Conservation (phyloP, 1,140 invertebrate genomes). For the Drosophila rhopaloa region DNA sequence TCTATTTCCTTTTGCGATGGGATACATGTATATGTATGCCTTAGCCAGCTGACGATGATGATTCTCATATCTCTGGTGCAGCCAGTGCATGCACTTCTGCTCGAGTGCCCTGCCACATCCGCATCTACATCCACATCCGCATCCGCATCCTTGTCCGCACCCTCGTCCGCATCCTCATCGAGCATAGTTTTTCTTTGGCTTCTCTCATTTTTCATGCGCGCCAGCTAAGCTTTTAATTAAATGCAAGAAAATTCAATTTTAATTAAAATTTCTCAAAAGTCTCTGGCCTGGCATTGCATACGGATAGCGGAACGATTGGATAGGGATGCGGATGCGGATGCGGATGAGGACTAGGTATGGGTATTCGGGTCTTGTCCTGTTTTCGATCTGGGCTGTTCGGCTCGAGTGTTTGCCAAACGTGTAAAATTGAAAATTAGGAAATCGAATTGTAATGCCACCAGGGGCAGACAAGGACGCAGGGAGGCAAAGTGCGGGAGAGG, state of each 20-base stretch:
- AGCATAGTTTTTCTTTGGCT: constrained; percentile 64
- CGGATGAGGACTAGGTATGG: constrained; percentile 16
- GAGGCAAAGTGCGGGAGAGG: not conserved
- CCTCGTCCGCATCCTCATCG: constrained; percentile 34
- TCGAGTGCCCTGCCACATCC: constrained; percentile 62
- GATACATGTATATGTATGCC: not conserved
- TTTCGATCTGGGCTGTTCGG: constrained; percentile 43
- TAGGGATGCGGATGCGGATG: constrained; percentile 9
- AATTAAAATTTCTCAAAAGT: constrained; percentile 81
- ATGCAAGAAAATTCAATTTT: constrained; percentile 83
- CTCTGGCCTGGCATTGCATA: constrained; percentile 60
- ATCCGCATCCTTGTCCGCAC: constrained; percentile 13
- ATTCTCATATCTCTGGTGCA: constrained; percentile 71
- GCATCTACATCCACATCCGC: constrained; percentile 10
- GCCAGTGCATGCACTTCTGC: constrained; percentile 67
- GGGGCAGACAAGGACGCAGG: constrained; percentile 2
- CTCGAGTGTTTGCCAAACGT: constrained; percentile 78
- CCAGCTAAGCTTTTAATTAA: constrained; percentile 81
- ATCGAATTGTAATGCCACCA: constrained; percentile 71
- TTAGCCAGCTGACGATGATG: constrained; percentile 57
- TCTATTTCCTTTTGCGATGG: constrained; percentile 10
- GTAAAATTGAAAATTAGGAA: constrained; percentile 83
- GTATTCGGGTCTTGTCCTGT: constrained; percentile 25
- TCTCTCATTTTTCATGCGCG: constrained; percentile 53
- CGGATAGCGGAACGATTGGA: constrained; percentile 43